Conservation (phyloP, 2,797 vertebrate species). For the Pampus argenteus region DNA sequence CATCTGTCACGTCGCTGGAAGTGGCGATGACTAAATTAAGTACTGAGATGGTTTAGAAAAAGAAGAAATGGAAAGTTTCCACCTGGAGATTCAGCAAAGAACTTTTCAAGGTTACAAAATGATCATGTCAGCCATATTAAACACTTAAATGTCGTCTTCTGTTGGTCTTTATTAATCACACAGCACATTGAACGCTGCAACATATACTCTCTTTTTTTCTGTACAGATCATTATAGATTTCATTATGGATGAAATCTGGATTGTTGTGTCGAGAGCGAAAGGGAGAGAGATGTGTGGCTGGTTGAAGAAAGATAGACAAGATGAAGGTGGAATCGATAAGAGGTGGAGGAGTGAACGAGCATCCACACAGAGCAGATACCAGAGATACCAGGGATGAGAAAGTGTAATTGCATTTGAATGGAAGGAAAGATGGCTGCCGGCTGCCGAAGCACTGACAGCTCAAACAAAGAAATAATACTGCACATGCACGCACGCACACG, state of each 20-base stretch:
- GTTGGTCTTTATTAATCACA: background rate
- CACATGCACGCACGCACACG: conserved; percentile 11
- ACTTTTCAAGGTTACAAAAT: conserved; percentile 18
- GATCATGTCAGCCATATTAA: background rate
- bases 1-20: too few relatives aligned
- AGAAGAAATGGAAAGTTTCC: background rate
- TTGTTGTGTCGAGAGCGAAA: background rate
- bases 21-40: too few relatives aligned
- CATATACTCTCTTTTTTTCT: background rate
- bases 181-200: background rate
- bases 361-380: conserved; percentile 13
- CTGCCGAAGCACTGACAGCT: conserved; percentile 45
- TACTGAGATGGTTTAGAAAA: background rate
- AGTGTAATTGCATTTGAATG: conserved; percentile 29
- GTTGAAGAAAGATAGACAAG: conserved; percentile 11
- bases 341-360: conserved; percentile 7
- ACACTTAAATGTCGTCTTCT: background rate
- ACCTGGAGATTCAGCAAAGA: background rate
- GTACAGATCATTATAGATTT: background rate
- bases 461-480: conserved; percentile 49
- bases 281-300: conserved; percentile 8
- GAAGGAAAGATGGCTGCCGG: conserved; percentile 42
- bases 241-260: conserved; percentile 1
- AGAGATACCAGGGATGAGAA: conserved; percentile 23
- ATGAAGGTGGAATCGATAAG: conserved; percentile 38